Percentiles rank a stretch among this genome's conserved stretches.
These are phyloP conservation scores for Melolontha melolontha DNA, from an alignment of 2,888 invertebrate genomes.

Conservation along the genomic window DNA sequence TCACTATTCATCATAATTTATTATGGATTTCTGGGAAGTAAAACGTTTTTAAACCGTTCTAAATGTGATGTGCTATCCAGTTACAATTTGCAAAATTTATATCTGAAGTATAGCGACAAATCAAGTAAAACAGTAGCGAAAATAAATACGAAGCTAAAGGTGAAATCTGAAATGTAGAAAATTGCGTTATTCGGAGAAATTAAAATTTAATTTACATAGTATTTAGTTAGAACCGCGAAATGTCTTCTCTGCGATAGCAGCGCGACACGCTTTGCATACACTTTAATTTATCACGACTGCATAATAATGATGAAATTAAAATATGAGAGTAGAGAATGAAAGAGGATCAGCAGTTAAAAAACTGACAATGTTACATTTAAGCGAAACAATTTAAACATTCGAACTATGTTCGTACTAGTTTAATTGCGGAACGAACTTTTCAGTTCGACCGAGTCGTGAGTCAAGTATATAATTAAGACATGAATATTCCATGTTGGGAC, in stretches of 20 bases:
- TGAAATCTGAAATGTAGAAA: conserved; percentile 32
- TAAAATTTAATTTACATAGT: conserved; percentile 44
- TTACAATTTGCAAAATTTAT: no score
- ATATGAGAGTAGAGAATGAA: conserved; percentile 22
- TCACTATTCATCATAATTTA: no score
- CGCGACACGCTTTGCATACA: conserved; percentile 28
- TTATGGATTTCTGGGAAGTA: no score
- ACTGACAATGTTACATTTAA: conserved; percentile 16
- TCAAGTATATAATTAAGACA: conserved; percentile 26
- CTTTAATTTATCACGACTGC: conserved; percentile 37
- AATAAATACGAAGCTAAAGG: conserved; percentile 21
- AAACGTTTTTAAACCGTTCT: no score
- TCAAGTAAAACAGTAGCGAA: conserved; percentile 2
- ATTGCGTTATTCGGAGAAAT: conserved; percentile 42
- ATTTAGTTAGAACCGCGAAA: conserved; percentile 35
- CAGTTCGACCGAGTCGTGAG: conserved; percentile 1
- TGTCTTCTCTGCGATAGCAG: conserved; percentile 34
- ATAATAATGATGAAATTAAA: conserved; percentile 39
- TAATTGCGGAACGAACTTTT: conserved; percentile 28
- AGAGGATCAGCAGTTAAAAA: neutral
- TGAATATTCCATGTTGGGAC: conserved; percentile 24
- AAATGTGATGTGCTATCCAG: no score
- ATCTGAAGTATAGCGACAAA: no score
- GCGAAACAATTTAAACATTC: conserved; percentile 36
- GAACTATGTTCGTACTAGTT: conserved; percentile 22